phyloP scores from a whole-genome alignment of 2,888 invertebrate genomes.

The Crematogaster levior region DNA sequence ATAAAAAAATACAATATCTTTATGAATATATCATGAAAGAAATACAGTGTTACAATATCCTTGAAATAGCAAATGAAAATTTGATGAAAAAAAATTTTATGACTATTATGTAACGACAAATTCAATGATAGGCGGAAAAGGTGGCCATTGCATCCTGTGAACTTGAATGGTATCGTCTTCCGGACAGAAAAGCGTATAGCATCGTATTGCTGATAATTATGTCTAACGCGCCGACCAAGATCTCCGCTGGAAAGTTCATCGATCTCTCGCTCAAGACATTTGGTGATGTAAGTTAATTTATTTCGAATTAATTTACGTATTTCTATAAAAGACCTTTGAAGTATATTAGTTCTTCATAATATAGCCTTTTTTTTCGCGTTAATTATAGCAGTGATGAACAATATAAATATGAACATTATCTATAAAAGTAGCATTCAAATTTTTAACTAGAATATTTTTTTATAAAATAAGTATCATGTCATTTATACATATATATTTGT shows the following conservation, averaged over 20 bases:
- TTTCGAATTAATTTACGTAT: no score
- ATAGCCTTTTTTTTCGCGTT: background rate
- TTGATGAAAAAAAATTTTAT: conserved; percentile 9
- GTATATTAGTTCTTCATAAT: background rate
- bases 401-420: background rate
- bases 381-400: background rate
- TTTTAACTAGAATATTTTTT: background rate
- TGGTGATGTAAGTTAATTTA: conserved; percentile 67
- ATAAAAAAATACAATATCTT: background rate
- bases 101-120: conserved; percentile 4
- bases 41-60: conserved; percentile 6
- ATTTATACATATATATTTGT: background rate
- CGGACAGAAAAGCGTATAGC: conserved; percentile 63
- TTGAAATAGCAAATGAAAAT: conserved; percentile 16
- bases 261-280: conserved; percentile 73
- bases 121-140: conserved; percentile 26
- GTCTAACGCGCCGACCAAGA: conserved; percentile 69
- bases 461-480: background rate
- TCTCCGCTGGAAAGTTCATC: conserved; percentile 76
- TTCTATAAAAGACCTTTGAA: background rate
- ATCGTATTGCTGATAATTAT: conserved; percentile 71
- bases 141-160: conserved; percentile 65
- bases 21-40: conserved; percentile 3
- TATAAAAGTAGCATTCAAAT: background rate
- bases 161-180: conserved; percentile 74